Percentiles rank a stretch among this genome's conserved stretches.
Conservation (phyloP, 2,797 vertebrate genomes). For the Fistularia commersonii region DNA sequence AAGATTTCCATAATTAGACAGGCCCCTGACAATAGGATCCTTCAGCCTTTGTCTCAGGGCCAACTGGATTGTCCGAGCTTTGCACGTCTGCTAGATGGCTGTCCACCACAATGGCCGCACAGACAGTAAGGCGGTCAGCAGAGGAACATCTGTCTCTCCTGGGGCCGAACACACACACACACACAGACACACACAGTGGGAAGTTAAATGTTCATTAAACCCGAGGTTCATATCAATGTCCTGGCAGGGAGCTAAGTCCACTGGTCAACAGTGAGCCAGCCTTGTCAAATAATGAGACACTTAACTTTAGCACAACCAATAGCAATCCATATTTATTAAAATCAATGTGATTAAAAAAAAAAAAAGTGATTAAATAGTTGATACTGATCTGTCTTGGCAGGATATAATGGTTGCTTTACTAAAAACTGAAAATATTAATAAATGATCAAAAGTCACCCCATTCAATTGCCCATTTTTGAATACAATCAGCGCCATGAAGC, state of each 20-base stretch:
- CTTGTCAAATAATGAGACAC: slow-evolving; percentile 11
- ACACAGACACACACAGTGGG: slow-evolving; percentile 39
- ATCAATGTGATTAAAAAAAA: slow-evolving; percentile 5
- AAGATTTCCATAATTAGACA: slow-evolving; percentile 97
- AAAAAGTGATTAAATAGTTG: too few relatives aligned
- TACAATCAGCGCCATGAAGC: too few relatives aligned
- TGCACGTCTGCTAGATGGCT: slow-evolving; percentile 77
- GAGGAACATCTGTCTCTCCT: slow-evolving; percentile 79
- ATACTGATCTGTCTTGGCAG: too few relatives aligned
- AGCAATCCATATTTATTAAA: not conserved
- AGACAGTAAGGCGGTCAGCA: slow-evolving; percentile 77
- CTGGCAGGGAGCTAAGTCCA: slow-evolving; percentile 23
- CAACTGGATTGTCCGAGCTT: slow-evolving; percentile 81
- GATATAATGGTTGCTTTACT: too few relatives aligned
- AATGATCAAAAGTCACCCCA: too few relatives aligned
- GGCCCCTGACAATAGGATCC: slow-evolving; percentile 90
- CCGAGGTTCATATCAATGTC: slow-evolving; percentile 45
- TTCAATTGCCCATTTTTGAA: too few relatives aligned
- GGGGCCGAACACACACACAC: slow-evolving; percentile 51
- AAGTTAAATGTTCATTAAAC: slow-evolving; percentile 46
- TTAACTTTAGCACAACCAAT: not conserved
- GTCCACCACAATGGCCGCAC: slow-evolving; percentile 68
- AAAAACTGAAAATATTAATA: too few relatives aligned
- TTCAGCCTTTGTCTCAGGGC: slow-evolving; percentile 87
- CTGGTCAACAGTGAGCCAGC: slow-evolving; percentile 15